Conservation (phyloP, 2,797 vertebrate genomes). For the Propithecus perrieri region DNA sequence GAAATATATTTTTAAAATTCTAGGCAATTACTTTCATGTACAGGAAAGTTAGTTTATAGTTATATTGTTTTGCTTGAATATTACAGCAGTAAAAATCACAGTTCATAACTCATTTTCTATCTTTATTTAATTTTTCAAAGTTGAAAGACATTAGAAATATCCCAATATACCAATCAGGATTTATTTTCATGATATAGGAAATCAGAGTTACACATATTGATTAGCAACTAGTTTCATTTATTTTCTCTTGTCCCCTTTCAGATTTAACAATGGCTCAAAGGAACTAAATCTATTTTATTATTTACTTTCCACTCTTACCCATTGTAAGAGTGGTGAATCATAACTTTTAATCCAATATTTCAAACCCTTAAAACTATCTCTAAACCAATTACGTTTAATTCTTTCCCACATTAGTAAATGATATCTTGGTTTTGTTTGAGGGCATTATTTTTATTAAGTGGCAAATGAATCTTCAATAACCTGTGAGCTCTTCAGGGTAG, state of each 20-base stretch:
- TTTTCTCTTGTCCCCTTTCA: constrained; percentile 6
- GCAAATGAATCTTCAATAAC: constrained; percentile 16
- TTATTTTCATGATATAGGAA: constrained; percentile 62
- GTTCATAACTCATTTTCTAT: constrained; percentile 50
- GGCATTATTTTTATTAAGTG: constrained; percentile 37
- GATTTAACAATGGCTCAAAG: constrained; percentile 38
- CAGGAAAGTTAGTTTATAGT: constrained; percentile 25
- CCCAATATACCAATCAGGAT: background rate
- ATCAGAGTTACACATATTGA: constrained; percentile 38
- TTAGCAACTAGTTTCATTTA: constrained; percentile 53
- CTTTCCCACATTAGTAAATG: background rate
- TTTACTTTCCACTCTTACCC: background rate
- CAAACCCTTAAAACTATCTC: background rate
- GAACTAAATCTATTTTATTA: constrained; percentile 32
- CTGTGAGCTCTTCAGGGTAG: background rate
- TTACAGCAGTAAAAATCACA: background rate
- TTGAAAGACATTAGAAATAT: constrained; percentile 52
- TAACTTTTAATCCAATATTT: constrained; percentile 38
- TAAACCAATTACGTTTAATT: constrained; percentile 39
- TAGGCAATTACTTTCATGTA: constrained; percentile 18
- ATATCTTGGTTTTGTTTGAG: background rate
- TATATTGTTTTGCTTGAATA: constrained; percentile 7
- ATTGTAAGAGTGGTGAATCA: background rate
- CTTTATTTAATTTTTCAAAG: background rate
- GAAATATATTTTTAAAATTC: constrained; percentile 36